Evolutionary conservation across 2,888 invertebrate genomes (phyloP).

Genomic region (Erannis defoliaria): DNA sequence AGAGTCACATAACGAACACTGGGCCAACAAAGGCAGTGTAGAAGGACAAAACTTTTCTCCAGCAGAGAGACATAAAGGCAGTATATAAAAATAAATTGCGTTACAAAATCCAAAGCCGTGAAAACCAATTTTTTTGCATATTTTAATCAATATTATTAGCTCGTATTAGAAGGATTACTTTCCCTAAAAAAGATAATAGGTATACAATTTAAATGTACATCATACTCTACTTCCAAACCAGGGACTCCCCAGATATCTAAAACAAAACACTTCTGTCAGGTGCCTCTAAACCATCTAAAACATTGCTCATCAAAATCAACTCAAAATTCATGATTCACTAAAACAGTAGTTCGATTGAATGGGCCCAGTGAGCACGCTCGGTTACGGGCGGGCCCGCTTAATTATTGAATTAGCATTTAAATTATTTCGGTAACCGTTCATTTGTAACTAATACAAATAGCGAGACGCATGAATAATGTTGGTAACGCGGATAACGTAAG

Average conservation of each 20-base stretch:
- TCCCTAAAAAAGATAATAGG: too few relatives aligned
- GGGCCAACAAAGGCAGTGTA: too few relatives aligned
- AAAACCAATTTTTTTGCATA: too few relatives aligned
- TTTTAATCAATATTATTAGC: too few relatives aligned
- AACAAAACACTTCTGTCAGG: constrained; percentile 22
- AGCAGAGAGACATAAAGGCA: too few relatives aligned
- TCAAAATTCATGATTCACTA: constrained; percentile 36
- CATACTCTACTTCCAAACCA: not conserved
- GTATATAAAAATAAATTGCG: too few relatives aligned
- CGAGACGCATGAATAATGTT: constrained; percentile 83
- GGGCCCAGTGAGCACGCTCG: constrained; percentile 59
- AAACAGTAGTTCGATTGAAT: constrained; percentile 65
- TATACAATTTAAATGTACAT: too few relatives aligned
- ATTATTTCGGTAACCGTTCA: constrained; percentile 87
- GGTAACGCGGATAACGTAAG: constrained; percentile 51
- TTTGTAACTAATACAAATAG: constrained; percentile 87
- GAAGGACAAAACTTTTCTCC: too few relatives aligned
- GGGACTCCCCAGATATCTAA: not conserved
- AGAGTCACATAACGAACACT: too few relatives aligned
- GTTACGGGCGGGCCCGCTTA: constrained; percentile 82
- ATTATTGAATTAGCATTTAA: constrained; percentile 88
- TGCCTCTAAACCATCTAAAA: constrained; percentile 26
- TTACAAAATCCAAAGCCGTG: too few relatives aligned
- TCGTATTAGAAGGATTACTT: too few relatives aligned
- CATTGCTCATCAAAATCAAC: constrained; percentile 31